Conservation (phyloP, 2,888 invertebrate species). For the Lepidonotus clava region DNA sequence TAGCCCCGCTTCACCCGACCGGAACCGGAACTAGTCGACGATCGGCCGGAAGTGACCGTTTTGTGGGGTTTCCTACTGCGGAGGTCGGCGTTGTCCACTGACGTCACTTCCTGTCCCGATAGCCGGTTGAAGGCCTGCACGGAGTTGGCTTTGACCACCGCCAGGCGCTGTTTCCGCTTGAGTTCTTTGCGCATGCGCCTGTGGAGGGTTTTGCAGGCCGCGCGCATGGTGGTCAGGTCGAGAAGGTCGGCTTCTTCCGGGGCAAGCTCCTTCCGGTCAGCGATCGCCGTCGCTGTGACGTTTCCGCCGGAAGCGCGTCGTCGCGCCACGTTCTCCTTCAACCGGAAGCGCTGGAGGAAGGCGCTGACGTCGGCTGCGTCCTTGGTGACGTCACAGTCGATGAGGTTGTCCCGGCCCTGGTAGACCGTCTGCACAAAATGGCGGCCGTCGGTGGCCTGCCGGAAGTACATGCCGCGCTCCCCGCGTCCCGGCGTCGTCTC, state of each 20-base stretch:
- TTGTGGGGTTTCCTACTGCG: not conserved
- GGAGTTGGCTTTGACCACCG: not conserved
- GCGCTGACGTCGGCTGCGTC: constrained; percentile 32
- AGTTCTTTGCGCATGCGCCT: not conserved
- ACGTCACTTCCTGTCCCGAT: not conserved
- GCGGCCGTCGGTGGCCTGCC: constrained; percentile 58
- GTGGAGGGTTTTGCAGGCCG: constrained; percentile 27
- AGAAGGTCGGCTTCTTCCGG: not conserved
- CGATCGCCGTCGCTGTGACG: not conserved
- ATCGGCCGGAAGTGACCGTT: not conserved
- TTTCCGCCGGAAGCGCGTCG: not conserved
- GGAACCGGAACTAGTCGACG: not conserved
- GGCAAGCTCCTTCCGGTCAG: not conserved
- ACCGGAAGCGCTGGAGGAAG: constrained; percentile 55
- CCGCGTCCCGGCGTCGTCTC: not conserved
- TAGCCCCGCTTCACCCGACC: constrained; percentile 74
- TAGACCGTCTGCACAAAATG: constrained; percentile 53
- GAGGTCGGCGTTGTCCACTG: not conserved
- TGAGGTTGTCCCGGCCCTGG: constrained; percentile 39
- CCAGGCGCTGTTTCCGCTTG: not conserved
- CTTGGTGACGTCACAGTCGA: constrained; percentile 57
- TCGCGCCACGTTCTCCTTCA: not conserved
- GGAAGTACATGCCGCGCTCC: constrained; percentile 52
- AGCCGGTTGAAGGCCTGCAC: not conserved
- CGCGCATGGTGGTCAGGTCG: constrained; percentile 8